Conservation (phyloP, 2,888 invertebrate genomes). For the Napeogenes sylphis region DNA sequence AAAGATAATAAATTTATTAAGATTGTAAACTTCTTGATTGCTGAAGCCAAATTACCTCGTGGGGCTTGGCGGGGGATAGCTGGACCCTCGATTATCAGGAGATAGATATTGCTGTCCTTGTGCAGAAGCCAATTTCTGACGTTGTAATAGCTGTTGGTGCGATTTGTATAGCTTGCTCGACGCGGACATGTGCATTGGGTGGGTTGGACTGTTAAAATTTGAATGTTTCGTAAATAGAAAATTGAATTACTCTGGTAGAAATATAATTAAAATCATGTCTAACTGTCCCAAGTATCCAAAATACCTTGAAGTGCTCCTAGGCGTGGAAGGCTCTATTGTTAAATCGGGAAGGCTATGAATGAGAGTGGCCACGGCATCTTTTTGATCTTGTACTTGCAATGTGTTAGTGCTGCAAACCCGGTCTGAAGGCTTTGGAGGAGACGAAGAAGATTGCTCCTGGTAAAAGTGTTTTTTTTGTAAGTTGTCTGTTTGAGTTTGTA, state of each 20-base stretch:
- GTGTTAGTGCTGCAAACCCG: slow-evolving; percentile 45
- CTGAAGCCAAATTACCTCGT: slow-evolving; percentile 51
- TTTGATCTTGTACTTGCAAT: slow-evolving; percentile 82
- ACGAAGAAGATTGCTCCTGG: slow-evolving; percentile 8
- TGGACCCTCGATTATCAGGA: slow-evolving; percentile 83
- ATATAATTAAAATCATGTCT: not conserved
- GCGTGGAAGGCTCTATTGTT: slow-evolving; percentile 51
- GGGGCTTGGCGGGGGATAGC: slow-evolving; percentile 90
- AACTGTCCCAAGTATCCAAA: too few species aligned
- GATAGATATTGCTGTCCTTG: slow-evolving; percentile 50
- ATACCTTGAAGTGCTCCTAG: slow-evolving; percentile 31
- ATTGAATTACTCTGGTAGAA: not conserved
- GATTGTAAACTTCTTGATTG: not conserved
- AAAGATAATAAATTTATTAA: too few species aligned
- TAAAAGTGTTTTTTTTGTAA: slow-evolving; percentile 1
- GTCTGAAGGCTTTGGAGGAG: slow-evolving; percentile 7
- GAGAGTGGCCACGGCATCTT: slow-evolving; percentile 76
- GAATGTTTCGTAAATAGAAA: not conserved
- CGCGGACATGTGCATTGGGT: slow-evolving; percentile 39
- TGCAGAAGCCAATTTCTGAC: slow-evolving; percentile 50
- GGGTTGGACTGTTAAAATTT: slow-evolving; percentile 15
- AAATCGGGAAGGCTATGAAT: slow-evolving; percentile 91
- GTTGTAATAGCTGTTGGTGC: slow-evolving; percentile 58
- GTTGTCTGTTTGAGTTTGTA: not conserved
- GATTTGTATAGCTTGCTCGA: slow-evolving; percentile 60